These are phyloP conservation scores for Caenorhabditis auriculariae DNA, from an alignment of 2,888 invertebrate genomes.

Conservation along the genomic window DNA sequence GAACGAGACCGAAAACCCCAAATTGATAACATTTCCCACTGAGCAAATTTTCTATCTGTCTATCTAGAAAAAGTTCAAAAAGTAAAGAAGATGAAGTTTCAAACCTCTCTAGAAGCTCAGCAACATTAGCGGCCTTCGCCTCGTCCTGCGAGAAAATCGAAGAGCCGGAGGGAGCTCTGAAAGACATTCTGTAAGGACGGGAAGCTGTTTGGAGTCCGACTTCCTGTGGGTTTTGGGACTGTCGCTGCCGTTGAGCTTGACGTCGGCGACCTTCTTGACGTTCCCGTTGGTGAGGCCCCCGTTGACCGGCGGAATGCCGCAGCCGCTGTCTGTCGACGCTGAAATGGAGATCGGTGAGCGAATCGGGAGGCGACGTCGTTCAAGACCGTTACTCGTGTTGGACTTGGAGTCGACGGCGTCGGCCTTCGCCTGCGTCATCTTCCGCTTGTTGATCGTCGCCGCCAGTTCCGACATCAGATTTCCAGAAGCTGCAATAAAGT, in stretches of 20 bases:
- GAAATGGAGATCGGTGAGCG: no score
- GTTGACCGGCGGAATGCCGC: conserved; percentile 16
- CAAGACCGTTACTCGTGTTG: conserved; percentile 39
- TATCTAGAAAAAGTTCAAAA: no score
- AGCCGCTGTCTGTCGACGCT: conserved; percentile 42
- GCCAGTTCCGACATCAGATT: conserved; percentile 29
- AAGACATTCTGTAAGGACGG: not conserved
- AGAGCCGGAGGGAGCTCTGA: conserved; percentile 36
- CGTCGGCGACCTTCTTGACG: conserved; percentile 28
- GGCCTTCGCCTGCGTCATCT: conserved; percentile 34
- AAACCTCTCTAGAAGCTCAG: no score
- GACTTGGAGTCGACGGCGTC: conserved; percentile 42
- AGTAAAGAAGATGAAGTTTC: no score
- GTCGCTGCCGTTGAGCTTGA: conserved; percentile 12
- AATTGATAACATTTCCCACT: no score
- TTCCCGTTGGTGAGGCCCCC: conserved; percentile 20
- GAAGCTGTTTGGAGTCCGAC: conserved; percentile 14
- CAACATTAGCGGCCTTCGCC: no score
- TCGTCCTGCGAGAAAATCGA: conserved; percentile 36
- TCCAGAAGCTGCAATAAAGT: not conserved
- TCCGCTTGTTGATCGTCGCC: conserved; percentile 26
- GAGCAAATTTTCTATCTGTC: no score
- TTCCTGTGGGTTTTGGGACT: conserved; percentile 45
- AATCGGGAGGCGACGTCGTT: no score
- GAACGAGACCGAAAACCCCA: no score